Evolutionary conservation across 2,888 invertebrate species (phyloP), one percentile per base, ranked within the genome.

Genomic region (Crioceris asparagi): DNA sequence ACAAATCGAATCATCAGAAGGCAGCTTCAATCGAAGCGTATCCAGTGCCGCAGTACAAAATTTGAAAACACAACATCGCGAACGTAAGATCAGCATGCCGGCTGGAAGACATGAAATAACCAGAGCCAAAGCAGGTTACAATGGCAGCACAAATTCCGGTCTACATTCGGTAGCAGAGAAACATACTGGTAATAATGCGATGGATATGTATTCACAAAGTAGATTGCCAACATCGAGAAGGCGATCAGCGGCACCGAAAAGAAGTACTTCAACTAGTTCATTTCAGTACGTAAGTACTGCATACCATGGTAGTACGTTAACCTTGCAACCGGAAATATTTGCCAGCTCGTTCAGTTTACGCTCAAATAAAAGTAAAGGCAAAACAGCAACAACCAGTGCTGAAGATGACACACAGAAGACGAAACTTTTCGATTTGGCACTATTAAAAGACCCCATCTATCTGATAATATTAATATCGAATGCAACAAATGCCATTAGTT

Each of bases 241-340:
- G 7, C 35, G 40, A 31, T 32, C 44, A 7, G 35, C 11, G 2
- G 66, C 72, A 2, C 79, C 79, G 1, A 75, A 72, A 53, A 72
- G 76, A 1, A 83, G 79, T 17, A 81, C 84, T 0, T 85, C 84
- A 0, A 79, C 79, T 0, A 84, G 85, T 23, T 85, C 85, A 32
- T 85, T 88, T 49, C 80, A 85, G 44, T 88, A 87, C 54, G 75
- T 87, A 57, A 83, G 83, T 31, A 87, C 87, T 1, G 83, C 86
- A 1, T 87, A 84, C 55, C 87, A 87, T 50, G 87, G 87, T 0
- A 85, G 86, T 27, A 85, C 86, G 0, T 52, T 87, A 0, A 83
- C 84, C 0, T 73, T 86, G 44, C 81, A 83, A 43, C 81, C 81
- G 0, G 77, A 78, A 55, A 81, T 81, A 47, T 81, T 83, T 55